A percentile compares a stretch with the other conserved stretches of the same genome.
phyloP scores from a whole-genome alignment of 2,888 invertebrate genomes.

The Iselma pallidipennis region DNA sequence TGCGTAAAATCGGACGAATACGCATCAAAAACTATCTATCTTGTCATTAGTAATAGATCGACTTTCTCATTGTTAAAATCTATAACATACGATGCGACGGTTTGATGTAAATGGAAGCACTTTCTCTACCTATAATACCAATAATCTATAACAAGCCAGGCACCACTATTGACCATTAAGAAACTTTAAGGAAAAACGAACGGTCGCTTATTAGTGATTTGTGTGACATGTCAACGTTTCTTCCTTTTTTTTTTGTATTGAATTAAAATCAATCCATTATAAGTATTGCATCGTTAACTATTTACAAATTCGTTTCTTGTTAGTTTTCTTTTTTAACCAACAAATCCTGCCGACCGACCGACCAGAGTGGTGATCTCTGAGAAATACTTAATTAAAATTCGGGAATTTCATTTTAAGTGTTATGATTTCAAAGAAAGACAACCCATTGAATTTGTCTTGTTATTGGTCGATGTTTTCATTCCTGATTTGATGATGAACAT shows the following conservation, averaged over 20 bases:
- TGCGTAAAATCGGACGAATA: neutral
- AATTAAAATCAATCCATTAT: too few relatives aligned
- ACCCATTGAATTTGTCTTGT: constrained; percentile 18
- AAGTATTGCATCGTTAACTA: too few relatives aligned
- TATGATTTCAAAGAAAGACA: constrained; percentile 43
- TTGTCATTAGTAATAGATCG: constrained; percentile 32
- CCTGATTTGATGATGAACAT: constrained; percentile 36
- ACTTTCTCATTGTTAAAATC: constrained; percentile 49
- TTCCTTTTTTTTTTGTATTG: too few relatives aligned
- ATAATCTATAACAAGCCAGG: constrained; percentile 38
- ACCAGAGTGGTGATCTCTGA: constrained; percentile 44
- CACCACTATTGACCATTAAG: constrained; percentile 45
- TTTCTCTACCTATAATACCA: constrained; percentile 44
- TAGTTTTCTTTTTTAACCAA: constrained; percentile 26
- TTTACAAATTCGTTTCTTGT: constrained; percentile 32
- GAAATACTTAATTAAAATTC: constrained; percentile 50
- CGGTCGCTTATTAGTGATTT: too few relatives aligned
- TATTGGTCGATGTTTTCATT: constrained; percentile 31
- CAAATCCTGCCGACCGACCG: neutral
- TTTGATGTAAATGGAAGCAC: constrained; percentile 51
- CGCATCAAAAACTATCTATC: neutral
- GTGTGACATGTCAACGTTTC: constrained; percentile 32
- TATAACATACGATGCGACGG: constrained; percentile 46
- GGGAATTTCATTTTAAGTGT: constrained; percentile 45
- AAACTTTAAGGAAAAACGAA: constrained; percentile 31